Base-by-base conservation (phyloP, 2,888 invertebrate genomes). In the Bellardia bayeri region DNA sequence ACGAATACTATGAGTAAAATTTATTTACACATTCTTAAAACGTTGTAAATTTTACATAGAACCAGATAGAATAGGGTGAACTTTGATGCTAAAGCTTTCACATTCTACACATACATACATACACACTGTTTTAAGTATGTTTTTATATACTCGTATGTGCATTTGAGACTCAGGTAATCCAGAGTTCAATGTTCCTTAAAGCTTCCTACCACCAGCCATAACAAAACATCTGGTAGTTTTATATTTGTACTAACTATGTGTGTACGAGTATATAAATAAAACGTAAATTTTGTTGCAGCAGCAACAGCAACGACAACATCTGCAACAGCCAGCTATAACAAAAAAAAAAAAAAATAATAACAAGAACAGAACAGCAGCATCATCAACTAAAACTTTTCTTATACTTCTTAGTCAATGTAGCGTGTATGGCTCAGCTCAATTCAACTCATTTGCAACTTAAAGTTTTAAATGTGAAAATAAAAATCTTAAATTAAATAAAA, bases 181-280 rank as follows among this genome's bases (percentile, higher is more conserved):
- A 82, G 58, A 85, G 87, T 87, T 87, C 87, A 87, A 87, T 87
- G 87, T 87, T 87, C 87, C 81, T 85, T 87, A 58, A 81, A 74
- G 82, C 66, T 78, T 83, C 66, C 83, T 71, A 58, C 85, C 63
- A 61, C 42, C 80, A 85, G 71, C 54, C 76, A 54, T 33, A 75
- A 82, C 45, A 81, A 51, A 83, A 83, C 83, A 83, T 83, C 78
- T 83, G 83, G 78, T 83, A 11, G 83, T 83, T 71, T 14, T 8
- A 51, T 33, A n/a, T 33, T 45, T 45, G 0, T 45, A 13, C 3
- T 45, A 45, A 1, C 4, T 45, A 45, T 11, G 33, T 33, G 33
- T 33, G 33, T 33, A 69, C 6, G 51, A n/a, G 49, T 45, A 45
- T 45, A 45, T 13, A 9, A 45, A 58, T 5, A 14, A 49, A 68